Evolutionary conservation across 1,140 invertebrate genomes (phyloP).

Genomic region (Linepithema humile): DNA sequence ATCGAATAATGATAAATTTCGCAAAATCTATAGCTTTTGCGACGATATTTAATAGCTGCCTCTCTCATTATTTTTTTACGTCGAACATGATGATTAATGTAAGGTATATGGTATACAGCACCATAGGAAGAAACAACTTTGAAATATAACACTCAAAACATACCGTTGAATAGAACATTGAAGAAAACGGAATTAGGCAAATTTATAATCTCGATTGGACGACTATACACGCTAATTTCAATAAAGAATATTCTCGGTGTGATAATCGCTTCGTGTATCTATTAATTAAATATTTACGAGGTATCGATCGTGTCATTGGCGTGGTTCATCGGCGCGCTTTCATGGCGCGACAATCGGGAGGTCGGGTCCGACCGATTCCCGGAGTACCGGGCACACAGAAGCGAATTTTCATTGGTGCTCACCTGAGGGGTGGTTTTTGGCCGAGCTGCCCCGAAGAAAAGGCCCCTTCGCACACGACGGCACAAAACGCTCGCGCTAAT

Average conservation of each 20-base stretch:
- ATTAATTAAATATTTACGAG: constrained; percentile 55
- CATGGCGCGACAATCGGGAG: constrained; percentile 55
- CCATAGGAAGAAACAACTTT: neutral
- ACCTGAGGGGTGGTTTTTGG: constrained; percentile 82
- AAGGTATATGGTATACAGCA: neutral
- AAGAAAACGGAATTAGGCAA: neutral
- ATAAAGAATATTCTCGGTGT: neutral
- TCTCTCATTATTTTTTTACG: neutral
- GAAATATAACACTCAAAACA: neutral
- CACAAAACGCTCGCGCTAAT: constrained; percentile 74
- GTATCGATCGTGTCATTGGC: constrained; percentile 50
- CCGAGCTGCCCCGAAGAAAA: constrained; percentile 79
- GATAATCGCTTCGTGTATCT: constrained; percentile 19
- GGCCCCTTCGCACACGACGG: constrained; percentile 65
- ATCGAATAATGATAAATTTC: constrained; percentile 34
- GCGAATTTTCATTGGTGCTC: constrained; percentile 77
- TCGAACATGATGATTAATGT: neutral
- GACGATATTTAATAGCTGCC: neutral
- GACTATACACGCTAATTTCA: neutral
- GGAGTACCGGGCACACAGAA: constrained; percentile 47
- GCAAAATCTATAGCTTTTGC: neutral
- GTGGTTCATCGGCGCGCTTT: constrained; percentile 24
- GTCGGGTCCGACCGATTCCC: constrained; percentile 26
- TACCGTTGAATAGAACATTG: neutral
- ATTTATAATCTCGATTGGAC: neutral